Conservation (phyloP, 2,113 vertebrate genomes). For the Macquaria australasica region DNA sequence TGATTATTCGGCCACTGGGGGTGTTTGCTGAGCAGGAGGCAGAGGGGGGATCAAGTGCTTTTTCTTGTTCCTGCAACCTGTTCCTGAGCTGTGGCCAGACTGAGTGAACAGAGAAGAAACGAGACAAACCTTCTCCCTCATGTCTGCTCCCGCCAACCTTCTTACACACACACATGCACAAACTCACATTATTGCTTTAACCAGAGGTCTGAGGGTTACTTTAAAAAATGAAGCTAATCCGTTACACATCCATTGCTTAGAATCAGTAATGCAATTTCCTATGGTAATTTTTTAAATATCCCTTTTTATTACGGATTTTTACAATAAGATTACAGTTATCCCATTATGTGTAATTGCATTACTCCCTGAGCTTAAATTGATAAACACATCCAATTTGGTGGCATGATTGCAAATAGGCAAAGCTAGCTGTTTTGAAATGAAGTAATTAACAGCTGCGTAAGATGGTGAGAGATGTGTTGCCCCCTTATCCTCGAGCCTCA, state of each 20-base stretch:
- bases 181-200: constrained; percentile 42
- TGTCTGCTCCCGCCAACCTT: background rate
- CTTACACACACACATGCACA: background rate
- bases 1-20: constrained; percentile 55
- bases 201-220: constrained; percentile 34
- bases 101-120: constrained; percentile 50
- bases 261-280: constrained; percentile 51
- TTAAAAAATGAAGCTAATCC: constrained; percentile 53
- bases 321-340: constrained; percentile 62
- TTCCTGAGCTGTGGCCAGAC: constrained; percentile 62
- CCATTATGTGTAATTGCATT: constrained; percentile 55
- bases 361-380: constrained; percentile 50
- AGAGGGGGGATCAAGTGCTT: constrained; percentile 77
- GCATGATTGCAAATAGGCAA: constrained; percentile 48
- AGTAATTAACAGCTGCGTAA: constrained; percentile 95
- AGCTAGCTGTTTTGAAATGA: constrained; percentile 89
- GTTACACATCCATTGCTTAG: constrained; percentile 38
- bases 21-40: constrained; percentile 43
- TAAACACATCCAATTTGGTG: constrained; percentile 55
- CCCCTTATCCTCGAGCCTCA: constrained; percentile 89
- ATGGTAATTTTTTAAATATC: constrained; percentile 55
- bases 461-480: constrained; percentile 89
- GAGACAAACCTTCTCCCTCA: constrained; percentile 49
- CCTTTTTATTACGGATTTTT: constrained; percentile 60
- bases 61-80: constrained; percentile 80